Conservation (phyloP, 2,888 invertebrate genomes). For the Reticulitermes lucifugus region DNA sequence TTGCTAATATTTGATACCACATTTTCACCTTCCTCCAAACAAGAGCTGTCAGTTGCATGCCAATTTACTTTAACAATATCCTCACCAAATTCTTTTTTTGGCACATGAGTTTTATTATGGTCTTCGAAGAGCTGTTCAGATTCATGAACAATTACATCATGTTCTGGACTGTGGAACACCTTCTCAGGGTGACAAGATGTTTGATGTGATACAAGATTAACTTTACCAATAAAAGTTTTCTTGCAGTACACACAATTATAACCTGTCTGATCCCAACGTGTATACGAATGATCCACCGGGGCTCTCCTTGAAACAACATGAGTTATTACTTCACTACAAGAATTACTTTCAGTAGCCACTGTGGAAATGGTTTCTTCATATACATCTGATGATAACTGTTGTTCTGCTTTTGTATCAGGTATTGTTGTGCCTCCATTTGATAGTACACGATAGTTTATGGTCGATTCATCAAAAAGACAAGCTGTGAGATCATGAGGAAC, state of each 20-base stretch:
- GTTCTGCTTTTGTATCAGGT: not conserved
- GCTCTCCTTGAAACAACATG: not conserved
- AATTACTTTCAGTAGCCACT: not conserved
- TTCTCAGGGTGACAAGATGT: slow-evolving; percentile 8
- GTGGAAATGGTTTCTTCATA: slow-evolving; percentile 15
- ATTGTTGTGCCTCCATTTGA: not conserved
- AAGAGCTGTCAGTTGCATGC: not conserved
- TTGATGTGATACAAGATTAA: slow-evolving; percentile 14
- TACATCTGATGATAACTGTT: not conserved
- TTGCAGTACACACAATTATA: slow-evolving; percentile 27
- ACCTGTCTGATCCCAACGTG: not conserved
- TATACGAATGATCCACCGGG: not conserved
- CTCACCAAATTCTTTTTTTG: not conserved
- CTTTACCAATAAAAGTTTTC: slow-evolving; percentile 12
- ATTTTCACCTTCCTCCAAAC: no score
- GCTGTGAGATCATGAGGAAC: not conserved
- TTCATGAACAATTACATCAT: slow-evolving; percentile 15
- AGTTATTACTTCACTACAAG: not conserved
- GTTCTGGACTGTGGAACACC: slow-evolving; percentile 1
- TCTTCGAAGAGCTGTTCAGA: not conserved
- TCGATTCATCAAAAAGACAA: not conserved
- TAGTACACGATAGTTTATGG: not conserved
- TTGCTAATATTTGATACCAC: no score
- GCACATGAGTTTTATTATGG: not conserved
- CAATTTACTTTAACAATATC: not conserved